phyloP scores from a whole-genome alignment of 2,797 vertebrate genomes.

The Babyrousa celebensis region DNA sequence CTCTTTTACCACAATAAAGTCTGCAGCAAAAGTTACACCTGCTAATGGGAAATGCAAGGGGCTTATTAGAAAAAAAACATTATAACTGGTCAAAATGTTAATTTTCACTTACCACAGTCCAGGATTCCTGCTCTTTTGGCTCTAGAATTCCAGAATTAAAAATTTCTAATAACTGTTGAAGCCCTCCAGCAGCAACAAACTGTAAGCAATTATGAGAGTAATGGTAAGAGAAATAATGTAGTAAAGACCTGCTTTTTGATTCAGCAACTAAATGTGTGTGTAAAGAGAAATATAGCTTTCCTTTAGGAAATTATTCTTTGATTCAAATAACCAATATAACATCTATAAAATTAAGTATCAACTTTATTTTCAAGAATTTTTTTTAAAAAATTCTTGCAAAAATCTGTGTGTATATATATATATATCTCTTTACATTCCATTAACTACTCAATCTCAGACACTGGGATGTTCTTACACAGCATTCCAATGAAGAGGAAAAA shows the following conservation, averaged over 20 bases:
- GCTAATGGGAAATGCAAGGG: neutral
- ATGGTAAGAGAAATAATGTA: slow-evolving; percentile 71
- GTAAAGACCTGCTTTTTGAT: neutral
- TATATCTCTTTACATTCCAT: slow-evolving; percentile 34
- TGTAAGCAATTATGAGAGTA: slow-evolving; percentile 86
- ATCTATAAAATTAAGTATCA: neutral
- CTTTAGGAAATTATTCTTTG: slow-evolving; percentile 14
- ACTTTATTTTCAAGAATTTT: slow-evolving; percentile 21
- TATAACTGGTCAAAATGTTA: neutral
- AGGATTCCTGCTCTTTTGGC: slow-evolving; percentile 98
- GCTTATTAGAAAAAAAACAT: neutral
- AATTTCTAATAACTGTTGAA: slow-evolving; percentile 98
- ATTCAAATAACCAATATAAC: neutral
- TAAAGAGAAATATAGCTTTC: neutral
- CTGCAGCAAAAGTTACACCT: neutral
- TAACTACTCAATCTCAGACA: slow-evolving; percentile 45
- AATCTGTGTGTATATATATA: neutral
- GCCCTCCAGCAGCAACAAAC: slow-evolving; percentile 99
- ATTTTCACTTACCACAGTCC: slow-evolving; percentile 96
- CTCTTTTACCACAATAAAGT: slow-evolving; percentile 1
- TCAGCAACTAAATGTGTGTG: neutral
- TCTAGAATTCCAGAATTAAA: slow-evolving; percentile 98
- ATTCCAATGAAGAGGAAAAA: neutral
- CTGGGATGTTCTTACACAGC: neutral
- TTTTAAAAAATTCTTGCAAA: slow-evolving; percentile 5